Evolutionary conservation across 2,113 vertebrate species (phyloP).

Genomic region (Erpornis zantholeuca): DNA sequence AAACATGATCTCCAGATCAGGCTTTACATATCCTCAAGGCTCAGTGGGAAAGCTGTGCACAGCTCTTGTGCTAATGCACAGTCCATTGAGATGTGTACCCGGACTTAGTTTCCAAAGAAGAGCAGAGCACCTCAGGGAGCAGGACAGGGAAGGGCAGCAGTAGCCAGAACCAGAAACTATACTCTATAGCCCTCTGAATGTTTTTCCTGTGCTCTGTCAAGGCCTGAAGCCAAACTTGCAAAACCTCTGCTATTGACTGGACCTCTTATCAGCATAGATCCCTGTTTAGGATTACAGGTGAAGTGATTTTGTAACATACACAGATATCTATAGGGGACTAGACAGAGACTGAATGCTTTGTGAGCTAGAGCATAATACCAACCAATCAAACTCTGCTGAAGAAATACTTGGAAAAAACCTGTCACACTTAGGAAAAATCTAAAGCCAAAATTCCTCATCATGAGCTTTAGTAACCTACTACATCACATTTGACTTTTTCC

Average conservation of each 20-base stretch:
- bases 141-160: not conserved
- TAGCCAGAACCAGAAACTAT: not conserved
- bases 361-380: not conserved
- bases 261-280: not conserved
- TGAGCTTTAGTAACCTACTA: constrained; percentile 33
- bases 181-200: not conserved
- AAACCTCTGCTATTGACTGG: not conserved
- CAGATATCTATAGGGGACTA: not conserved
- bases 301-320: not conserved
- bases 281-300: not conserved
- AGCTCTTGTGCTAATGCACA: not conserved
- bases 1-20: not conserved
- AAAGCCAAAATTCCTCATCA: not conserved
- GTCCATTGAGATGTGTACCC: not conserved
- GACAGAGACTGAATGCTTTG: not conserved
- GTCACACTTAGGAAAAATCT: not conserved
- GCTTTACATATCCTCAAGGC: not conserved
- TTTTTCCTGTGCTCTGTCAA: not conserved
- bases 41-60: not conserved
- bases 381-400: not conserved
- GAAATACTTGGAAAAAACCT: not conserved
- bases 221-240: not conserved
- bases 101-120: not conserved
- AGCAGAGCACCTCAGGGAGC: not conserved
- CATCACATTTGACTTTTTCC: constrained; percentile 50